phyloP scores from a whole-genome alignment of 2,888 invertebrate genomes.

The Parasteatoda lunata region DNA sequence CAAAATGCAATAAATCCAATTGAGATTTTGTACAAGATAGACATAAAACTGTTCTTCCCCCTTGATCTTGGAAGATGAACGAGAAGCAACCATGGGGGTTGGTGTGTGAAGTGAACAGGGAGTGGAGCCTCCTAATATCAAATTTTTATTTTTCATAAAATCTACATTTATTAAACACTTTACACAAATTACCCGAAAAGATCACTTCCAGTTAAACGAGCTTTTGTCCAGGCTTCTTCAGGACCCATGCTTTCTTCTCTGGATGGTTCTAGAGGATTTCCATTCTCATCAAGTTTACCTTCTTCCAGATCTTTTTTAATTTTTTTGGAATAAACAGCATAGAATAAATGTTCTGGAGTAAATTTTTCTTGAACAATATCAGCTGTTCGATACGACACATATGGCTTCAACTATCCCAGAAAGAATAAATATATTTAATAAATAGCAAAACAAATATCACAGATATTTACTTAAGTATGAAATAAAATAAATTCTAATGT shows the following conservation, averaged over 20 bases:
- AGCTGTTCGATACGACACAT: constrained; percentile 89
- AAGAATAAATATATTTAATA: constrained; percentile 6
- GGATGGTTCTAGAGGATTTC: constrained; percentile 83
- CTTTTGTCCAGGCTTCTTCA: constrained; percentile 82
- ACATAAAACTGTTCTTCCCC: too few species aligned
- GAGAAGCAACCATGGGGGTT: too few species aligned
- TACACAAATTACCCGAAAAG: constrained; percentile 78
- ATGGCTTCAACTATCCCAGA: constrained; percentile 86
- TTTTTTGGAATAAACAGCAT: constrained; percentile 64
- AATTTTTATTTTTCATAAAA: too few species aligned
- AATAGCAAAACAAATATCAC: neutral
- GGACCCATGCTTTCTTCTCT: constrained; percentile 82
- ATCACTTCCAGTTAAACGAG: constrained; percentile 87
- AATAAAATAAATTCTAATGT: too few species aligned
- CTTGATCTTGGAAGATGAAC: too few species aligned
- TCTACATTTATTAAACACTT: neutral
- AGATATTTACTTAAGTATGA: neutral
- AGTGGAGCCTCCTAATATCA: too few species aligned
- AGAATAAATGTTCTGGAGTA: constrained; percentile 80
- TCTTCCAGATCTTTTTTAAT: constrained; percentile 72
- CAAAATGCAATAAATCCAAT: too few species aligned
- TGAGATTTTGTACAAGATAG: too few species aligned
- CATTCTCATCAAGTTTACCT: constrained; percentile 82
- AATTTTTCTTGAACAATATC: constrained; percentile 87
- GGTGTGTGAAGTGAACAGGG: too few species aligned